Evolutionary conservation across 2,888 invertebrate species (phyloP).

Genomic region (Clistopyga incitator): DNA sequence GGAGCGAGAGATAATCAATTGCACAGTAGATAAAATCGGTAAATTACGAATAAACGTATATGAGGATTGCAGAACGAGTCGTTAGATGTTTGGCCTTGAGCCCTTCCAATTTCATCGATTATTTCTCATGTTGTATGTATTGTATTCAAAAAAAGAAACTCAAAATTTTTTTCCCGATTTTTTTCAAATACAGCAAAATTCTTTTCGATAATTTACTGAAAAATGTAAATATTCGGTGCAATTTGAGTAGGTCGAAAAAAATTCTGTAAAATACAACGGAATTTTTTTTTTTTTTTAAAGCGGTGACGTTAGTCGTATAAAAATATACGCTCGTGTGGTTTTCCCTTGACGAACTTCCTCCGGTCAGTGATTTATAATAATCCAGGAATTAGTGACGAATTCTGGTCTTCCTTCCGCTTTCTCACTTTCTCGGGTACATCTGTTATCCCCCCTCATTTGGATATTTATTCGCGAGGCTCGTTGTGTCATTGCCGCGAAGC

Average conservation of each 20-base stretch:
- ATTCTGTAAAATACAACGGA: no score
- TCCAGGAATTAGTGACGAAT: conserved; percentile 6
- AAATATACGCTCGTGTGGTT: neutral
- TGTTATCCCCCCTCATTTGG: neutral
- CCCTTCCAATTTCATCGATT: no score
- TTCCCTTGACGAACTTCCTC: conserved; percentile 22
- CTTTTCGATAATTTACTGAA: neutral
- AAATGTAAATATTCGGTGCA: no score
- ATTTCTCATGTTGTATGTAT: no score
- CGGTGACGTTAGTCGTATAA: neutral
- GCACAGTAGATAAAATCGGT: neutral
- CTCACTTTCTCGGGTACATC: neutral
- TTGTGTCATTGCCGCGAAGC: neutral
- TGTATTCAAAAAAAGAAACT: no score
- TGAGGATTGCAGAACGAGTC: neutral
- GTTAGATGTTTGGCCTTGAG: neutral
- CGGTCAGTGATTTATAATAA: neutral
- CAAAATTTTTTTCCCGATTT: no score
- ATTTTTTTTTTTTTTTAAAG: conserved; percentile 2
- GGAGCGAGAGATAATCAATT: neutral
- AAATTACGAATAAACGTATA: neutral
- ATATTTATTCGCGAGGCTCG: neutral
- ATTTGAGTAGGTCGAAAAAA: no score
- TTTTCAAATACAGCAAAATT: no score
- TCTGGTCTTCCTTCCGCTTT: neutral